Evolutionary conservation across 2,797 vertebrate species (phyloP).

Genomic region (Fundulus diaphanus): DNA sequence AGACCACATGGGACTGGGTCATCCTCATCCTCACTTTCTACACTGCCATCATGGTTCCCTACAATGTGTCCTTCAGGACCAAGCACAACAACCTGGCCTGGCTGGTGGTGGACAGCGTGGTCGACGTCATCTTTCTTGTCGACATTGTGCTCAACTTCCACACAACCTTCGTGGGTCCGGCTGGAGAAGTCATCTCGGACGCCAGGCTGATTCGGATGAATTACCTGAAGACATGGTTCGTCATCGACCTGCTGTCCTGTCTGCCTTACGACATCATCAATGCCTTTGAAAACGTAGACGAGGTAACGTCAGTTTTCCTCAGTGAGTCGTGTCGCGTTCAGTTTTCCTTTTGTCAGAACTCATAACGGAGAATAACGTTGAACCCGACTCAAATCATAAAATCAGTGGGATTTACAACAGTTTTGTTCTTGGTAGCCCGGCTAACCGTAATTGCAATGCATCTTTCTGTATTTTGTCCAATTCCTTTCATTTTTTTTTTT

Average conservation of each 20-base stretch:
- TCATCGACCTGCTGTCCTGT: constrained; percentile 97
- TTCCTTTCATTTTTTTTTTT: no score
- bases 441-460: no score
- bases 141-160: constrained; percentile 99
- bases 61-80: constrained; percentile 97
- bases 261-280: constrained; percentile 99
- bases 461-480: no score
- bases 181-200: constrained; percentile 96
- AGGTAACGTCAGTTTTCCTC: constrained; percentile 76
- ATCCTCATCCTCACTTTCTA: constrained; percentile 99
- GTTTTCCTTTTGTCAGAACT: no score
- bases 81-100: constrained; percentile 96
- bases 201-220: constrained; percentile 98
- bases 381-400: no score
- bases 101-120: constrained; percentile 95
- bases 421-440: no score
- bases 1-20: constrained; percentile 99
- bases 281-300: constrained; percentile 95
- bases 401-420: no score
- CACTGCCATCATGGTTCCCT: constrained; percentile 99
- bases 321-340: no score
- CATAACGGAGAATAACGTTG: no score
- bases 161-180: constrained; percentile 95
- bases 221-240: constrained; percentile 99
- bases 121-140: constrained; percentile 95